Evolutionary conservation across 2,113 vertebrate genomes (phyloP), one percentile per base, ranked within the genome.

Genomic region (Colistium nudipinnis): DNA sequence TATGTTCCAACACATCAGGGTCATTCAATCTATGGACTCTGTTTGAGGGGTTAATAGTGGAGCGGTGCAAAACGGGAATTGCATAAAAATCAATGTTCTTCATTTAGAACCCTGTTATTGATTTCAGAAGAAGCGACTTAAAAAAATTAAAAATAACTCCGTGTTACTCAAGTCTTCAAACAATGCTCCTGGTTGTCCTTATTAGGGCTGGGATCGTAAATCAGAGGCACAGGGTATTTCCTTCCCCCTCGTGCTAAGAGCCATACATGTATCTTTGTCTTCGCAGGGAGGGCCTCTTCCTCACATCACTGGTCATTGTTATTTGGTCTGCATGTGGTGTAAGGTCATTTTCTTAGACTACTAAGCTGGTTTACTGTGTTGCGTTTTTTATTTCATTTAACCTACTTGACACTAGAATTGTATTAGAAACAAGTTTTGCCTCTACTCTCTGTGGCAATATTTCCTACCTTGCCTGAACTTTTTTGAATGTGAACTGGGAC

Each of bases 271-370:
- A 25, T 78, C 75, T 82, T 89, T 85, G 81, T 84, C 17, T 86
- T 82, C 48, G 67, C 39, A 70, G 82, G 81, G 76, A 90, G 86
- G 80, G 71, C 80, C 78, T 74, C 79, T 81, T 86, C 80, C 83
- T 84, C 62, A 51, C 62, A 43, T 16, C 56, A 3, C 74, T 79
- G 65, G 47, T 61, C 62, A 80, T 86, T 86, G 75, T 87, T 86
- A 44, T 75, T 19, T 20, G 47, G 16, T 45, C 38, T 14, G 24
- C 64, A 63, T 39, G 36, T 66, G 52, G 54, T 56, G 17, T 22
- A 61, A 41, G 39, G 65, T 83, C 53, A 55, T 76, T 80, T 51
- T 41, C 68, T 53, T 19, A 49, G 48, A 78, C 38, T 19, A 49
- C 74, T 67, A 44, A 41, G 31, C 13, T 38, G 45, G 20, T 35